Evolutionary conservation across 2,113 vertebrate genomes (phyloP).

Genomic region (Stomatorhinus ivindoensis): DNA sequence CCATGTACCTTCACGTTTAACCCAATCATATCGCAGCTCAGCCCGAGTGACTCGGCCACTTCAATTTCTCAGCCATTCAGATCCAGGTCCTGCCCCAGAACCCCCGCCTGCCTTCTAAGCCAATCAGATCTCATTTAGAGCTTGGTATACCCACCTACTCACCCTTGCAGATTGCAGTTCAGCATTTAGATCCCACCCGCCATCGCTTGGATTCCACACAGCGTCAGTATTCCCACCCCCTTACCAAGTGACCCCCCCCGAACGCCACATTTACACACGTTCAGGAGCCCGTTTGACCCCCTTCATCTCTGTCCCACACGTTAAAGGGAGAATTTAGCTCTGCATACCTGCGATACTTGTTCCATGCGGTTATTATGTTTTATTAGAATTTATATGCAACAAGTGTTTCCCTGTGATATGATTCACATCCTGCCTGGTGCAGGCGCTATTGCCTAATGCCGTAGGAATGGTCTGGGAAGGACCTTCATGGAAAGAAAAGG

Average conservation of each 20-base stretch:
- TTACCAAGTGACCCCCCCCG: not conserved
- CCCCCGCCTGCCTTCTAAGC: not conserved
- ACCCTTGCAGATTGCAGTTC: not conserved
- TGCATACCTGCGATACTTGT: slow-evolving; percentile 14
- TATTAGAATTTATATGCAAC: slow-evolving; percentile 16
- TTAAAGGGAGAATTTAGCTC: not conserved
- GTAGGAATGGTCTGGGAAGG: slow-evolving; percentile 11
- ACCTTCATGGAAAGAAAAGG: slow-evolving; percentile 6
- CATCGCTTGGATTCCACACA: not conserved
- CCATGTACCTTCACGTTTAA: not conserved
- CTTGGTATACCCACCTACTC: not conserved
- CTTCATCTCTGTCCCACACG: not conserved
- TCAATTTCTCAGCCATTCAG: not conserved
- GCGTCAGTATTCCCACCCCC: not conserved
- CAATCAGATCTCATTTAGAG: not conserved
- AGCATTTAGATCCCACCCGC: not conserved
- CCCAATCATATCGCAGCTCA: not conserved
- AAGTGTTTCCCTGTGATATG: slow-evolving; percentile 16
- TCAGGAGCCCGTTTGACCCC: not conserved
- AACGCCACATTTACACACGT: not conserved
- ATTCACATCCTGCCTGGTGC: not conserved
- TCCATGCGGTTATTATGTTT: slow-evolving; percentile 15
- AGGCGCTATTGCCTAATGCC: slow-evolving; percentile 6
- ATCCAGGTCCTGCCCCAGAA: not conserved
- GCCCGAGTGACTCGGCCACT: not conserved